These are phyloP conservation scores for Triplophysa bombifrons DNA, from an alignment of 2,797 vertebrate species.

Conservation along the genomic window DNA sequence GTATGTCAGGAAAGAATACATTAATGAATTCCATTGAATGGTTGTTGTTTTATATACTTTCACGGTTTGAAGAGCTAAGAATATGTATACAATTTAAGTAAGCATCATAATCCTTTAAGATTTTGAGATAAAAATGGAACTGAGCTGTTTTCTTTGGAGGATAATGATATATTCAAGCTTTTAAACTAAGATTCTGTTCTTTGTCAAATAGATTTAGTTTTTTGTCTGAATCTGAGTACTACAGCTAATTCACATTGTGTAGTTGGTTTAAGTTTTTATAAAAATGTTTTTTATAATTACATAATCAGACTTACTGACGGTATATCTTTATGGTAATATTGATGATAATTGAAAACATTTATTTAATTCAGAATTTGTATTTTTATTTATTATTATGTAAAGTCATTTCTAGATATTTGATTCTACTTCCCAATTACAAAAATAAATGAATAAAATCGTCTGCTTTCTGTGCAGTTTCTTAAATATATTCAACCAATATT, in stretches of 20 bases:
- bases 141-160: conserved; percentile 27
- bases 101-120: conserved; percentile 28
- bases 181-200: conserved; percentile 17
- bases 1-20: conserved; percentile 10
- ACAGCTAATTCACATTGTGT: background rate
- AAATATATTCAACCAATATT: background rate
- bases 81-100: conserved; percentile 34
- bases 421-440: background rate
- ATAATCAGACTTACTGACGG: background rate
- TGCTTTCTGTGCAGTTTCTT: background rate
- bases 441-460: background rate
- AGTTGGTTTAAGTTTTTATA: background rate
- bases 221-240: background rate
- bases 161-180: conserved; percentile 21
- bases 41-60: background rate
- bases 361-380: background rate
- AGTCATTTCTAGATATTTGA: background rate
- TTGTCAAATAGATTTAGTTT: conserved; percentile 9
- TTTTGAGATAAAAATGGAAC: background rate
- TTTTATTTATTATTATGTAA: background rate
- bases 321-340: background rate
- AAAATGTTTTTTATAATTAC: background rate
- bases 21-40: background rate
- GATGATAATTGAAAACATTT: background rate
- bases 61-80: conserved; percentile 43